These are phyloP conservation scores for Antennarius striatus DNA, from an alignment of 2,113 vertebrate genomes.

Conservation along the genomic window DNA sequence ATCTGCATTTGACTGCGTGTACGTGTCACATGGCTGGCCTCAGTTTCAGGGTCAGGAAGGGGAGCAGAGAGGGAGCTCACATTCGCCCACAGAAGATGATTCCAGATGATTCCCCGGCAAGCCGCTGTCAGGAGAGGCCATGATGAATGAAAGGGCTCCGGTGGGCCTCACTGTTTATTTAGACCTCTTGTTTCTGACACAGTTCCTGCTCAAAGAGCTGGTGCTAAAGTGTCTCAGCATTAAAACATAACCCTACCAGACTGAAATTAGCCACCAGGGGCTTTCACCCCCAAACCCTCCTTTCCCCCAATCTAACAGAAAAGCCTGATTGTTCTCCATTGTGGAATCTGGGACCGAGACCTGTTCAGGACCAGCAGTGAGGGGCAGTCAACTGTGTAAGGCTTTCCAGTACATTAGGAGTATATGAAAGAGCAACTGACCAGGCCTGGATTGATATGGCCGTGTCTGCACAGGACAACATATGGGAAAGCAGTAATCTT, in stretches of 20 bases:
- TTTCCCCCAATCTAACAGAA: slow-evolving; percentile 65
- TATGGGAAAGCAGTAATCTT: slow-evolving; percentile 81
- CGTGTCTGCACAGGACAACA: slow-evolving; percentile 76
- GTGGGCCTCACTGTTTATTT: slow-evolving; percentile 84
- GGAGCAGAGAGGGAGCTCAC: slow-evolving; percentile 32
- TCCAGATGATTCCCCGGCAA: slow-evolving; percentile 73
- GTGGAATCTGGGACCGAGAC: slow-evolving; percentile 55
- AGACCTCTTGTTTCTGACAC: slow-evolving; percentile 87
- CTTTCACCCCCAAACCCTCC: slow-evolving; percentile 58
- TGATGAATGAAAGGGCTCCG: slow-evolving; percentile 87
- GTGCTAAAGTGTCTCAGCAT: slow-evolving; percentile 82
- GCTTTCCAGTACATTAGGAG: slow-evolving; percentile 93
- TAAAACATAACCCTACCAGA: slow-evolving; percentile 89
- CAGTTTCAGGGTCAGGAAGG: slow-evolving; percentile 22
- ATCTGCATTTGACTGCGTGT: slow-evolving; percentile 11
- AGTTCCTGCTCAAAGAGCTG: slow-evolving; percentile 81
- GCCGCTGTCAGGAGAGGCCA: slow-evolving; percentile 74
- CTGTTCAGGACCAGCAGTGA: slow-evolving; percentile 79
- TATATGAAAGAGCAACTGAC: slow-evolving; percentile 84
- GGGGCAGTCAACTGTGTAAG: slow-evolving; percentile 81
- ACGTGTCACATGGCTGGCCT: slow-evolving; percentile 37
- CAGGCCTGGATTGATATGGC: slow-evolving; percentile 78
- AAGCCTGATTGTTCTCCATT: slow-evolving; percentile 71
- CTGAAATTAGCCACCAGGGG: slow-evolving; percentile 85
- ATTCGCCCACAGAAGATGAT: slow-evolving; percentile 62